Base-by-base conservation (phyloP, 2,113 vertebrate genomes). In the Edolisoma coerulescens region DNA sequence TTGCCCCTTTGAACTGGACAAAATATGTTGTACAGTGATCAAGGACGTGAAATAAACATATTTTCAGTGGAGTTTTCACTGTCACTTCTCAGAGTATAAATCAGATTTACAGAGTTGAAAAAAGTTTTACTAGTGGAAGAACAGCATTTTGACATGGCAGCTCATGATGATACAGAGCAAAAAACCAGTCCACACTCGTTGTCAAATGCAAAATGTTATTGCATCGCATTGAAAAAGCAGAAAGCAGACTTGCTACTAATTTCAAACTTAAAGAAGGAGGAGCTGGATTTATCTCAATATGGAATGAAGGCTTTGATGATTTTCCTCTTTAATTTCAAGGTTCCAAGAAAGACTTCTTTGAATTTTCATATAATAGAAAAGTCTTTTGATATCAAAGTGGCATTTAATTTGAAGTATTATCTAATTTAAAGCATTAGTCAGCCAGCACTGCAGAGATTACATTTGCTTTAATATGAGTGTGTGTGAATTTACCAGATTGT, bases 121-220 rank as follows among this genome's bases (percentile, higher is more conserved):
- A 54, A 42, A 30, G 24, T 63, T 45, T 27, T 49, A 16, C 44
- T 24, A 30, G 26, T 11, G 53, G 44, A 85, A 28, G 19, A 45
- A 13, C 41, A 56, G 47, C 60, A 64, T 16, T 89, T 39, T 53
- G 50, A n/a, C 28, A 16, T 1, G 69, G 69, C n/a, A 65, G 47
- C 45, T 61, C 44, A 8, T 68, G 32, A 33, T 24, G 45, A 24
- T 44, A 14, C 70, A 67, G 42, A 79, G 19, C 79, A 89, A 64
- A 70, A 78, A 54, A n/a, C n/a, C 28, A 89, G 22, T 26, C 12
- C 4, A 0, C 13, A 3, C 47, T 67, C 3, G 0, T 60, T 59
- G 22, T 54, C 64, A 79, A 75, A n/a, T 44, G n/a, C 2, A 5
- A 28, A 77, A 33, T 45, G 4, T 67, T 91, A 47, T 33, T 82